Percentiles rank a stretch among this genome's conserved stretches.
These are phyloP conservation scores for Enteromius viviparus DNA, from an alignment of 2,797 vertebrate species.

Conservation along the genomic window DNA sequence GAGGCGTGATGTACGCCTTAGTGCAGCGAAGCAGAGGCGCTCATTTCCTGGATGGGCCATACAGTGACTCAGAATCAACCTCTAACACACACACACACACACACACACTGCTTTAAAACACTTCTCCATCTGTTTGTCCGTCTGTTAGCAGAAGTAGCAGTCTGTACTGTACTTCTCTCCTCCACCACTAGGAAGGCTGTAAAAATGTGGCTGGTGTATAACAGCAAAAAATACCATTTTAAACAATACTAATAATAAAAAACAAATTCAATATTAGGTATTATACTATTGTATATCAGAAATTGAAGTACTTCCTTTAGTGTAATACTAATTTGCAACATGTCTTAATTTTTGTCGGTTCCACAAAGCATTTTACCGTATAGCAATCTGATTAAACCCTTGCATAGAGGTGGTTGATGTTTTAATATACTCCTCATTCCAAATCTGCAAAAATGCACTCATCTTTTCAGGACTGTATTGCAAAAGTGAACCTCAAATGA, in stretches of 20 bases:
- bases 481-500: neutral
- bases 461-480: neutral
- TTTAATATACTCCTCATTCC: neutral
- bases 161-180: conserved; percentile 4
- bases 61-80: conserved; percentile 40
- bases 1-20: conserved; percentile 11
- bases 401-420: neutral
- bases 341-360: neutral
- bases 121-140: conserved; percentile 49
- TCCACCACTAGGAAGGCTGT: neutral
- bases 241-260: neutral
- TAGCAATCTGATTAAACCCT: neutral
- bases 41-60: conserved; percentile 43
- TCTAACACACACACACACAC: conserved; percentile 39
- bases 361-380: neutral
- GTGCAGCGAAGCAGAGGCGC: neutral
- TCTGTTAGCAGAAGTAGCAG: conserved; percentile 28
- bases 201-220: neutral
- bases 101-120: conserved; percentile 38
- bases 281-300: too few relatives aligned
- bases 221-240: neutral
- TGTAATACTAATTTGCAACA: neutral
- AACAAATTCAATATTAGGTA: too few relatives aligned
- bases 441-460: neutral
- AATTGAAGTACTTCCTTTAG: neutral